These are phyloP conservation scores for Anadara kagoshimensis DNA, from an alignment of 1,140 invertebrate genomes.

Conservation along the genomic window DNA sequence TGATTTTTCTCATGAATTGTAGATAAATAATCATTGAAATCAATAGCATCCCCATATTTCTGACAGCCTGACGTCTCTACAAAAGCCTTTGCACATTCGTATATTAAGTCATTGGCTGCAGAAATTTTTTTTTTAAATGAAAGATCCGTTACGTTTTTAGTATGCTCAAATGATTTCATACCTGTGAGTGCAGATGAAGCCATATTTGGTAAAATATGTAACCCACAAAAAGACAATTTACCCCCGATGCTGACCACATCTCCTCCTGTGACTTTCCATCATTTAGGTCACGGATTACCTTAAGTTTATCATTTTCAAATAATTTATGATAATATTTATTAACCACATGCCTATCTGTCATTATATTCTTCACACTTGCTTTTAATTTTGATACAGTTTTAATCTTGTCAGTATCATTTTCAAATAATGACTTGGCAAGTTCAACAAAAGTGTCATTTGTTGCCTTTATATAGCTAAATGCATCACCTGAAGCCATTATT, in stretches of 20 bases:
- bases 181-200: slow-evolving; percentile 1
- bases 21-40: slow-evolving; percentile 6
- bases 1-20: neutral
- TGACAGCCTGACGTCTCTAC: slow-evolving; percentile 4
- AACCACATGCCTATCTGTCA: slow-evolving; percentile 5
- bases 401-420: too few species aligned
- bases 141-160: neutral
- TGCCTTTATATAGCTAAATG: too few species aligned
- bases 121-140: neutral
- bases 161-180: neutral
- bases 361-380: too few species aligned
- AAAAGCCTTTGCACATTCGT: slow-evolving; percentile 2
- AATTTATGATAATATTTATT: slow-evolving; percentile 11
- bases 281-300: neutral
- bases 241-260: neutral
- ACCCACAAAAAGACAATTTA: slow-evolving; percentile 11
- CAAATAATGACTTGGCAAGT: too few species aligned
- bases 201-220: slow-evolving; percentile 5
- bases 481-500: slow-evolving; percentile 5
- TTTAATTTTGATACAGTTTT: too few species aligned
- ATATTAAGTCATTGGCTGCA: slow-evolving; percentile 1
- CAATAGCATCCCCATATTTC: slow-evolving; percentile 5
- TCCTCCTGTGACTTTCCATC: neutral
- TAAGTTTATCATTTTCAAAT: neutral
- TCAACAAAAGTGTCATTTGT: too few species aligned